Percentiles rank a stretch among this genome's conserved stretches.
These are phyloP conservation scores for Carposina sasakii DNA, from an alignment of 1,140 invertebrate genomes.

Conservation along the genomic window DNA sequence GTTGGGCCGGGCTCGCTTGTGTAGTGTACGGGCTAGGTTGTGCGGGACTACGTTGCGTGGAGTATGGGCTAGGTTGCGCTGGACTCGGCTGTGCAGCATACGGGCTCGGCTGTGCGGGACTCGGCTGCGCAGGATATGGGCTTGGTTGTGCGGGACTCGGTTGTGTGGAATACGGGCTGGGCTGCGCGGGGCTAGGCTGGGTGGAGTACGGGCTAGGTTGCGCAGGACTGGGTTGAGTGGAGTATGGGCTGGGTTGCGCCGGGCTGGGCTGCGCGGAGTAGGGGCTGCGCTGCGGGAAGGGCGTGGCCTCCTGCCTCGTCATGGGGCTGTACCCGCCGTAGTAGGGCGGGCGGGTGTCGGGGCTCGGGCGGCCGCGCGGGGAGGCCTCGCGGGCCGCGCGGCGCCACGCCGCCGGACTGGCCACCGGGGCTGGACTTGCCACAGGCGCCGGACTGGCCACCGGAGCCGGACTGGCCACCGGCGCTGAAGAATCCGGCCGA, in stretches of 20 bases:
- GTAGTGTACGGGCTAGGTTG: slow-evolving; percentile 67
- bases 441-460: too few relatives aligned
- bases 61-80: slow-evolving; percentile 62
- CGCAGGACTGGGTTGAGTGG: slow-evolving; percentile 62
- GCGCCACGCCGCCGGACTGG: too few relatives aligned
- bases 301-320: slow-evolving; percentile 59
- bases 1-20: slow-evolving; percentile 66
- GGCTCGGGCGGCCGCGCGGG: too few relatives aligned
- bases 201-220: slow-evolving; percentile 69
- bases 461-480: too few relatives aligned
- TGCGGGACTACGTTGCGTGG: slow-evolving; percentile 62
- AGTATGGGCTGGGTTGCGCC: slow-evolving; percentile 62
- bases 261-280: slow-evolving; percentile 70
- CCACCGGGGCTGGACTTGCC: too few relatives aligned
- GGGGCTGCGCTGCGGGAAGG: slow-evolving; percentile 61
- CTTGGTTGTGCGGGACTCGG: too few relatives aligned
- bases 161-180: slow-evolving; percentile 65
- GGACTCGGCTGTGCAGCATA: slow-evolving; percentile 69
- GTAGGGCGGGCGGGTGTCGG: too few relatives aligned
- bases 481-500: too few relatives aligned
- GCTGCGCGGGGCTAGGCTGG: too few relatives aligned
- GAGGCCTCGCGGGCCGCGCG: too few relatives aligned
- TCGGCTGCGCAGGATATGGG: too few relatives aligned
- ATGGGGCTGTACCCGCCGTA: slow-evolving; percentile 64
- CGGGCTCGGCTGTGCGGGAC: slow-evolving; percentile 60